Evolutionary conservation across 1,140 invertebrate genomes (phyloP), one percentile per base, ranked within the genome.

Genomic region (Drosophila lini): DNA sequence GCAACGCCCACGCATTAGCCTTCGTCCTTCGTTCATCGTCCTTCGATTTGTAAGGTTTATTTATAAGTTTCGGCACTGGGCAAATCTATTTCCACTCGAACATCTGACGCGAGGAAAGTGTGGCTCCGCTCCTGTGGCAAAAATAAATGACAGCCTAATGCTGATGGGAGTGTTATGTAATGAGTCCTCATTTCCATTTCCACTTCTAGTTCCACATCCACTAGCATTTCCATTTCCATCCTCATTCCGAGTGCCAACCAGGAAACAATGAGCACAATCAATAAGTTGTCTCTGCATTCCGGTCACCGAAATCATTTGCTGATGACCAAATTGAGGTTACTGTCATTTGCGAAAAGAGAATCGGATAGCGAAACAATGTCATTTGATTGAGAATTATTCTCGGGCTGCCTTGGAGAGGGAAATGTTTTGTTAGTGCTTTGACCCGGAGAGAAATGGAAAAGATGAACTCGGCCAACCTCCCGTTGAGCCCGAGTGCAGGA

Each of bases 81-180:
- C 38, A 74, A 48, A 45, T 70, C 67, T 50, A 71, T 48, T 59
- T 71, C 53, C 52, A 50, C 57, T 38, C 28, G 16, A 48, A 50
- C 67, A 71, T 71, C 65, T 71, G 68, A 71, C 36, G 65, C 47
- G 31, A 45, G 16, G 16, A 8, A 31, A 58, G 52, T 38, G 38
- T 22, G 42, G 15, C 34, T 59, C 52, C 61, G 16, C 25, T 42
- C 42, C 58, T 55, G 19, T 42, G 68, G 53, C 65, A 57, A 36
- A 58, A 59, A 71, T 59, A 71, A 71, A 71, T 71, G 65, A 50
- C 68, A 71, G 42, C 31, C 67, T 41, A 70, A 64, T 67, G 61
- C 70, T 63, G 40, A 75, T 71, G 61, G 60, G 79, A 85, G 76
- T 81, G 62, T 76, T 77, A 63, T 68, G 83, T 78, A 81, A 78